Evolutionary conservation across 2,797 vertebrate species (phyloP), one percentile per base, ranked within the genome.

Genomic region (Phrynocephalus vlangalii): DNA sequence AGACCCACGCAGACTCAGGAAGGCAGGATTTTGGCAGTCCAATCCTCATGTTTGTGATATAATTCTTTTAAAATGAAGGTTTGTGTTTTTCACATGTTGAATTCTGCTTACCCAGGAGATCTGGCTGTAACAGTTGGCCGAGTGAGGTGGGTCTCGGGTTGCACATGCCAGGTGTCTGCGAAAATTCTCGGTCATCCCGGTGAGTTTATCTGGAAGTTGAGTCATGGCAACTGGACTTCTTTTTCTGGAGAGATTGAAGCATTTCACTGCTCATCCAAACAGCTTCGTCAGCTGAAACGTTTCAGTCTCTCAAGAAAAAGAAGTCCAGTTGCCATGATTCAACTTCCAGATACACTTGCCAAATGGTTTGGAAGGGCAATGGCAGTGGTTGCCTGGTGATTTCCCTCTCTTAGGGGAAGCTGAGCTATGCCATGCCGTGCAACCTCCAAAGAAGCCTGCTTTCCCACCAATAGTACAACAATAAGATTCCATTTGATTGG

Each of bases 21-120:
- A 82, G 38, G 33, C 72, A 26, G 67, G 28, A 44, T 90, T 85
- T 84, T 72, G 71, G 80, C 85, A 91, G 89, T 85, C 86, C 76
- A 70, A 70, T 82, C 56, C 38, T 80, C 71, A 73, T 15, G 84
- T 70, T 76, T 79, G 60, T 84, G 56, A 66, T 83, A 79, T 92
- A 88, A 73, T 82, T 80, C 78, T 86, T 83, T 86, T 86, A 79
- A 86, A 90, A 81, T 90, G 88, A 78, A 93, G 90, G 88, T 87
- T 86, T 75, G 18, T 75, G 66, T 89, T 90, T 91, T 87, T 67
- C 56, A 80, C 84, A 93, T 91, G 86, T n/a, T 63, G 76, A 30
- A 87, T 81, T 84, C 76, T 70, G 82, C 84, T 90, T 88, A 9
- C 26, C 20, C 91, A 60, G n/a, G 50, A 76, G 78, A 33, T 28